Evolutionary conservation across 2,888 invertebrate species (phyloP).

Genomic region (Drosophila nigricruria): DNA sequence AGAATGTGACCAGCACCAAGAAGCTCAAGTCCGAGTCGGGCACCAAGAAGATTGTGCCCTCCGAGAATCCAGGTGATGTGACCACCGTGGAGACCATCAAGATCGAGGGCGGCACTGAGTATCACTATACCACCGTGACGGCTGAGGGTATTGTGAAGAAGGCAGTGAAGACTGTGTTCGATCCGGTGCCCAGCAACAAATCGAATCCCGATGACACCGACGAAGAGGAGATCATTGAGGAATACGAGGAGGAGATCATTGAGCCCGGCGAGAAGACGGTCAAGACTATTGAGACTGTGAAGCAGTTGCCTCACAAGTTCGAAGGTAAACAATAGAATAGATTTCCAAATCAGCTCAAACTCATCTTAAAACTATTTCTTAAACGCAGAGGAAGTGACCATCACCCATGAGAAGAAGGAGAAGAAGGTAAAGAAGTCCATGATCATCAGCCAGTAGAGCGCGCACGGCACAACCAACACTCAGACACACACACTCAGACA

Average conservation of each 20-base stretch:
- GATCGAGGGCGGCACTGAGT: constrained; percentile 85
- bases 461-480: constrained; percentile 36
- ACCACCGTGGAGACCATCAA: constrained; percentile 85
- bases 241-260: constrained; percentile 85
- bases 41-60: constrained; percentile 84
- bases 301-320: constrained; percentile 81
- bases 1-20: constrained; percentile 84
- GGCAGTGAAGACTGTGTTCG: constrained; percentile 84
- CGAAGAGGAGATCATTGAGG: constrained; percentile 84
- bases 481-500: constrained; percentile 16
- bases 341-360: neutral
- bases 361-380: neutral
- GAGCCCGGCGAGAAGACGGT: constrained; percentile 85
- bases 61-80: constrained; percentile 85
- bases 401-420: constrained; percentile 83
- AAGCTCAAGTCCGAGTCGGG: constrained; percentile 84
- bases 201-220: constrained; percentile 81
- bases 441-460: constrained; percentile 81
- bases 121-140: constrained; percentile 84
- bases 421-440: constrained; percentile 84
- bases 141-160: constrained; percentile 85
- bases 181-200: constrained; percentile 81
- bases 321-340: constrained; percentile 69
- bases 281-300: constrained; percentile 83
- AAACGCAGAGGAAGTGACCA: constrained; percentile 81